Percentiles rank a stretch among this genome's conserved stretches.
Evolutionary conservation across 1,140 invertebrate species (phyloP).

Genomic region (Pantala flavescens): DNA sequence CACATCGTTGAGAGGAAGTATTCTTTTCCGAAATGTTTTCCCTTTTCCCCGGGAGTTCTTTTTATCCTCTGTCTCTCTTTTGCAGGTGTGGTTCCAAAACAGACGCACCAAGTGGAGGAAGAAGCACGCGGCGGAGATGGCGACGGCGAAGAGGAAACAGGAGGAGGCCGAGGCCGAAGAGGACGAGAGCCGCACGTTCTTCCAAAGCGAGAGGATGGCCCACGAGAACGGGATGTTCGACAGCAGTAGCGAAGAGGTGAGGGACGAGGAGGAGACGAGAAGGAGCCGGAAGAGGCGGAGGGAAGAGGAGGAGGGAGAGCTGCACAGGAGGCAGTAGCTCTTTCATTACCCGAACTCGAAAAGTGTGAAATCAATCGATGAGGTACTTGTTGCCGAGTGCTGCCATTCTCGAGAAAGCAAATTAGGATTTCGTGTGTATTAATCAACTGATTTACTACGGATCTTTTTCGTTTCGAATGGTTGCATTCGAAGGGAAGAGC

Average conservation of each 20-base stretch:
- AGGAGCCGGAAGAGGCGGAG: neutral
- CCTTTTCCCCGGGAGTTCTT: neutral
- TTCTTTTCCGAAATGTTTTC: no score
- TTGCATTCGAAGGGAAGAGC: no score
- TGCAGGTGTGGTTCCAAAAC: slow-evolving; percentile 99
- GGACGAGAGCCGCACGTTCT: slow-evolving; percentile 44
- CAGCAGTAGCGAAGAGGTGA: neutral
- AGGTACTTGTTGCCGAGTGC: no score
- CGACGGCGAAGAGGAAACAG: slow-evolving; percentile 91
- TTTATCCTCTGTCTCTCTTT: slow-evolving; percentile 22
- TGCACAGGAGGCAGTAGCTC: neutral
- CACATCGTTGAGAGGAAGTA: no score
- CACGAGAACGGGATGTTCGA: neutral
- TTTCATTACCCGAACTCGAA: no score
- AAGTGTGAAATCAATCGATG: no score
- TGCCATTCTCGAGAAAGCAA: no score
- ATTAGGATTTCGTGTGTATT: no score
- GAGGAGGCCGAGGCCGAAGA: slow-evolving; percentile 74
- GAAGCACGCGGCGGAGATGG: slow-evolving; percentile 98
- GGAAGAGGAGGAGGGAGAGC: neutral
- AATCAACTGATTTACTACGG: no score
- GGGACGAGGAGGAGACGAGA: neutral
- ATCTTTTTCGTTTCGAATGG: no score
- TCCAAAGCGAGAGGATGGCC: neutral
- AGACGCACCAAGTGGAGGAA: slow-evolving; percentile 98